Base-by-base conservation (phyloP, 1,140 invertebrate genomes). In the Pectinophora gossypiella region DNA sequence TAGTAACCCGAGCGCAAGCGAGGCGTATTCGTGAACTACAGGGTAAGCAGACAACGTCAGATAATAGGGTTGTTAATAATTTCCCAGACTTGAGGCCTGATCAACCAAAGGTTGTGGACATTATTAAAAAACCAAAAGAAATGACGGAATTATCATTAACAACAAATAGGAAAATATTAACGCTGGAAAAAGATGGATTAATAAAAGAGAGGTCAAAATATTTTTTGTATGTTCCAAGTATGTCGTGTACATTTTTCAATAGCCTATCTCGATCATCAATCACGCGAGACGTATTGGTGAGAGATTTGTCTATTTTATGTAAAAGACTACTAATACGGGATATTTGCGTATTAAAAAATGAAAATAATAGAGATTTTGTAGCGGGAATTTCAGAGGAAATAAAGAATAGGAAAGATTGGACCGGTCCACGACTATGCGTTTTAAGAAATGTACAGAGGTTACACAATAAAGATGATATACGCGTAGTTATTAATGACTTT, bases 401-500 rank as follows among this genome's bases (percentile, higher is more conserved):
- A 44, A 44, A 44, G 9, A n/a, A 9, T 20, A 10, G 19, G 10
- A 44, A 19, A 44, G 10, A 20, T 13, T 20, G 19, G 19, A 20
- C 42, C 36, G 36, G 36, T 12, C 42, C 42, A 21, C 42, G 42
- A 19, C 5, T 48, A 5, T 19, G 12, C 9, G 36, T 48, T 19
- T 7, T 38, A 10, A 48, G 36, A 36, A 13, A 20, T 18, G 15
- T 48, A n/a, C 5, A 15, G 12, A 48, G 32, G 36, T 19, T 23
- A 48, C 40, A 44, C 18, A 21, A 53, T 47, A 27, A 56, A 35
- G 55, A 42, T 59, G 57, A 23, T 21, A 35, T 10, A 38, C 18
- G n/a, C 7, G 20, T 64, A 4, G 61, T 64, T 18, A 22, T 68
- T 38, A 68, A 62, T 51, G 62, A 68, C 48, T 68, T 59, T 51